Base-by-base conservation (phyloP, 2,113 vertebrate genomes). In the zebrafish (Danio rerio) region DNA sequence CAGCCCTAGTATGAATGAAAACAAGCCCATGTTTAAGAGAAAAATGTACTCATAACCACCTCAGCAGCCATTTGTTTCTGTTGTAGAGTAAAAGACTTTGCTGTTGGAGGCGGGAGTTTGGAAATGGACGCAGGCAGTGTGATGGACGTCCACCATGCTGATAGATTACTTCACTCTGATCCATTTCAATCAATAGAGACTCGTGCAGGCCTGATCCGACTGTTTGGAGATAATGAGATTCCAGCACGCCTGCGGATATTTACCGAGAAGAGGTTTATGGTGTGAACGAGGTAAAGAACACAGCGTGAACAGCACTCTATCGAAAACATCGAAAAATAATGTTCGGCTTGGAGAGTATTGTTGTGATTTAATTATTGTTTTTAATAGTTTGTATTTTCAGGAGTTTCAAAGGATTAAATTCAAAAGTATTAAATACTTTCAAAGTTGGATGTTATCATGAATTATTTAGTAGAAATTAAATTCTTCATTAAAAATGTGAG, bases 151-250 rank as follows among this genome's bases (percentile, higher is more conserved):
- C 81, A 70, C 73, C 65, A 31, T 83, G 73, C 52, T 82, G 43
- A 68, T 75, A 75, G 71, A 82, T 82, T 75, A 75, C 43, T 76
- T 68, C 20, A 58, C 42, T 40, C 62, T 50, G 62, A 66, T 75
- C 63, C 15, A 68, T 75, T 55, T 16, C 40, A 73, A 58, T 82
- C 81, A 58, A 77, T 82, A 56, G 31, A n/a, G 42, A 63, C 72
- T 69, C 52, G 62, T 70, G 62, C 73, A 70, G 63, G 45, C 20
- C 63, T 59, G 73, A 83, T 68, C 63, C 58, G 56, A 40, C 61
- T 82, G 50, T 82, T 74, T 82, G 50, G 70, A 66, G 71, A 82
- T 75, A 75, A 68, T 82, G 81, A 82, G 81, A 82, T 82, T 82
- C 71, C 40, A 53, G 31, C 7, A 43, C 5, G 43, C 81, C 81